phyloP scores from a whole-genome alignment of 2,888 invertebrate genomes.

The Buathra laborator region DNA sequence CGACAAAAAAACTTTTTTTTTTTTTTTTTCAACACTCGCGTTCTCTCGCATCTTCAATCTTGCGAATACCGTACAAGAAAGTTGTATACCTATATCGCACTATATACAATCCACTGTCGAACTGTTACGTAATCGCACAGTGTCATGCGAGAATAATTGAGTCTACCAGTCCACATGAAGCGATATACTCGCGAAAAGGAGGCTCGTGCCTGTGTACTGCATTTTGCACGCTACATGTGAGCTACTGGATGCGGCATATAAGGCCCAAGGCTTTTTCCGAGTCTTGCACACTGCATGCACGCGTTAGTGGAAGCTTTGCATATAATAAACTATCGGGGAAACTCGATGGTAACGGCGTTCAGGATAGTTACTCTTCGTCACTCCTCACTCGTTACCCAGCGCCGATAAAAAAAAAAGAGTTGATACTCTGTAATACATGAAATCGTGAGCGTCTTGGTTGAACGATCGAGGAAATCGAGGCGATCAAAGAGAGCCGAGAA shows the following conservation, averaged over 20 bases:
- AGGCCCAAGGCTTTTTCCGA: constrained; percentile 38
- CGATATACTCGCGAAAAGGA: constrained; percentile 22
- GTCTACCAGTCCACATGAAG: constrained; percentile 39
- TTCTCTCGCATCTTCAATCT: background rate
- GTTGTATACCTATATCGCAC: background rate
- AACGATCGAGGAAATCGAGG: constrained; percentile 30
- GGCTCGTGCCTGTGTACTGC: constrained; percentile 19
- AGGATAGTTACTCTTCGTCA: constrained; percentile 15
- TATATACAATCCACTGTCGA: constrained; percentile 4
- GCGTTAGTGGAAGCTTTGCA: constrained; percentile 42
- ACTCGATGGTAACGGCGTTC: constrained; percentile 5
- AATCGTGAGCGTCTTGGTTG: background rate
- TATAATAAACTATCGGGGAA: constrained; percentile 25
- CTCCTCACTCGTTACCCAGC: background rate
- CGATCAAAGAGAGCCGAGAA: constrained; percentile 1
- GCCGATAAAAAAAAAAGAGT: background rate
- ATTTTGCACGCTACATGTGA: constrained; percentile 39
- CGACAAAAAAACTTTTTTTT: background rate
- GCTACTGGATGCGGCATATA: constrained; percentile 30
- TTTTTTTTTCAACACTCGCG: background rate
- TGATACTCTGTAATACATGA: background rate
- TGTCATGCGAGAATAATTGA: constrained; percentile 68
- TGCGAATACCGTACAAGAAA: background rate
- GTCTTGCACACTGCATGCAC: background rate
- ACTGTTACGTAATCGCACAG: constrained; percentile 69